Evolutionary conservation across 2,797 vertebrate genomes (phyloP).

Genomic region (Eutrigla gurnardus): DNA sequence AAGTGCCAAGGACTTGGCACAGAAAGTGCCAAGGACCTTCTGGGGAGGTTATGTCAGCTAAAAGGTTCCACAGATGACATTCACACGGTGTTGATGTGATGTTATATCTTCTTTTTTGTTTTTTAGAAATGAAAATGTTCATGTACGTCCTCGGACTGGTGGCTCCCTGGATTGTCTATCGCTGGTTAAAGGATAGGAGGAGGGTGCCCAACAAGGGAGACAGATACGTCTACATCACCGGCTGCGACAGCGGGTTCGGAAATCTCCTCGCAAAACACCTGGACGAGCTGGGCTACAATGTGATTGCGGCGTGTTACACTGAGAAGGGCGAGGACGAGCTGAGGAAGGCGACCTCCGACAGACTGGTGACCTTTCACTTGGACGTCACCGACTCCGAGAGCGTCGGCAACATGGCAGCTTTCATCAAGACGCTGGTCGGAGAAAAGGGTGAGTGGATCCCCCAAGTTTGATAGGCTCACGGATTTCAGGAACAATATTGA

Average conservation of each 20-base stretch:
- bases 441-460: slow-evolving; percentile 66
- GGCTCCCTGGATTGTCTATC: slow-evolving; percentile 70
- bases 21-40: neutral
- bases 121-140: slow-evolving; percentile 68
- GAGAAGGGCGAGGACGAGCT: slow-evolving; percentile 83
- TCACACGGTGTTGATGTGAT: neutral
- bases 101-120: neutral
- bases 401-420: slow-evolving; percentile 63
- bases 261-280: slow-evolving; percentile 78
- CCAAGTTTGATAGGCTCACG: neutral
- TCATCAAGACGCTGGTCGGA: slow-evolving; percentile 74
- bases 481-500: neutral
- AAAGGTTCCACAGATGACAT: neutral
- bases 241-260: slow-evolving; percentile 83
- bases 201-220: slow-evolving; percentile 72
- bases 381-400: slow-evolving; percentile 77
- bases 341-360: slow-evolving; percentile 74
- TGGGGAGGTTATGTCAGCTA: no score
- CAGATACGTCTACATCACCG: slow-evolving; percentile 85
- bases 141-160: slow-evolving; percentile 66
- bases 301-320: slow-evolving; percentile 81
- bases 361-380: slow-evolving; percentile 70
- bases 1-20: neutral
- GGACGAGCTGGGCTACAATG: slow-evolving; percentile 78
- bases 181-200: slow-evolving; percentile 75